Conservation (phyloP, 2,113 vertebrate species). For the Cebus imitator region DNA sequence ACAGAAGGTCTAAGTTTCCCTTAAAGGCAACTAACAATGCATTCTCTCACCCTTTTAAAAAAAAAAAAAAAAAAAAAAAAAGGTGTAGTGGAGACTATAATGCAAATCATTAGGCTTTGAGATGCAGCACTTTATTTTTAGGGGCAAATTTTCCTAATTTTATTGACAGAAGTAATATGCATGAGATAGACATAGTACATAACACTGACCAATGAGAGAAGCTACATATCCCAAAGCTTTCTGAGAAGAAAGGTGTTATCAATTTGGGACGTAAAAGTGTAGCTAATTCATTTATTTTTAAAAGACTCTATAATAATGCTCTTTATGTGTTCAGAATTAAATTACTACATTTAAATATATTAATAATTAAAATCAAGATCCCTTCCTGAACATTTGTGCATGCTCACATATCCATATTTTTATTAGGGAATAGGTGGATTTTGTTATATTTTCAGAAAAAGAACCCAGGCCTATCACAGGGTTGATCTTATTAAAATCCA, state of each 20-base stretch:
- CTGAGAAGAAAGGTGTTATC: neutral
- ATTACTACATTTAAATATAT: neutral
- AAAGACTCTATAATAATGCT: neutral
- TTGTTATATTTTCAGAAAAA: neutral
- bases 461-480: neutral
- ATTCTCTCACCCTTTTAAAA: neutral
- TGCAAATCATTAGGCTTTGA: neutral
- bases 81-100: neutral
- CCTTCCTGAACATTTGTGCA: neutral
- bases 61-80: neutral
- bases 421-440: neutral
- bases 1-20: neutral
- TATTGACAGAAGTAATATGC: neutral
- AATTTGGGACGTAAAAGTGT: neutral
- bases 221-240: neutral
- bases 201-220: neutral
- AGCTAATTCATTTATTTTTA: neutral
- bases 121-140: neutral
- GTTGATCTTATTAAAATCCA: neutral
- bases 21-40: neutral
- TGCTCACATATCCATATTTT: neutral
- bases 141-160: neutral
- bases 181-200: neutral
- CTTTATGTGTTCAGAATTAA: neutral
- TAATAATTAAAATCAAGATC: slow-evolving; percentile 3